These are phyloP conservation scores for Drosophila albomicans DNA, from an alignment of 1,140 invertebrate genomes.

Conservation along the genomic window DNA sequence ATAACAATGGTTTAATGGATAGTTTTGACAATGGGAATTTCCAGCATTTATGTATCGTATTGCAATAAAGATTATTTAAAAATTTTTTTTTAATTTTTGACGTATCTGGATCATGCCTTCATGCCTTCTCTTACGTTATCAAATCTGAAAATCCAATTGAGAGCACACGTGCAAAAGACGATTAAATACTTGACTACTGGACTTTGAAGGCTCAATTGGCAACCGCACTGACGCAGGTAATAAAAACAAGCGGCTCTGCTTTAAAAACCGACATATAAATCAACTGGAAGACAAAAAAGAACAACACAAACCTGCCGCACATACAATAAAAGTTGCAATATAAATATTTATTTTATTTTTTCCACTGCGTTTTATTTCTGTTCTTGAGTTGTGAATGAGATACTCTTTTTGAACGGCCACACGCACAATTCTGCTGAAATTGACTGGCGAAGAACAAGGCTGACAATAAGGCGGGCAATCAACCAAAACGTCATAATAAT, in stretches of 20 bases:
- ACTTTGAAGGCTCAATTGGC: constrained; percentile 20
- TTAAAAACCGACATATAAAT: constrained; percentile 67
- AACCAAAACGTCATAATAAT: constrained; percentile 83
- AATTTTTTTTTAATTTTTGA: too few relatives aligned
- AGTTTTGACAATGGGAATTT: too few relatives aligned
- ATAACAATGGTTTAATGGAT: too few relatives aligned
- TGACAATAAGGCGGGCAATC: constrained; percentile 61
- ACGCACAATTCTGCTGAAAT: constrained; percentile 77
- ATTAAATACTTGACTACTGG: constrained; percentile 53
- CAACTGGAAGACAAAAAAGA: constrained; percentile 45
- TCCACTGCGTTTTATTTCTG: constrained; percentile 20
- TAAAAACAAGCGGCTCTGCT: constrained; percentile 66
- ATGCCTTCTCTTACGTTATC: not conserved
- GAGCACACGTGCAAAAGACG: constrained; percentile 16
- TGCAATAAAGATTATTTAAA: too few relatives aligned
- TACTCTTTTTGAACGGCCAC: constrained; percentile 48
- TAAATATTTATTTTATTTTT: constrained; percentile 44
- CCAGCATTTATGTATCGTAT: too few relatives aligned
- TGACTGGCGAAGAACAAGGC: constrained; percentile 51
- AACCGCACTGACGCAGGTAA: constrained; percentile 26
- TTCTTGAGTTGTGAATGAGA: not conserved
- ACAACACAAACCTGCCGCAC: constrained; percentile 22
- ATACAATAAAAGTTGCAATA: constrained; percentile 71
- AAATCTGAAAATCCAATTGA: constrained; percentile 81
- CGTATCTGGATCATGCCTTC: too few relatives aligned